Base-by-base conservation (phyloP, 2,888 invertebrate species). In the Drosophila setosimentum region DNA sequence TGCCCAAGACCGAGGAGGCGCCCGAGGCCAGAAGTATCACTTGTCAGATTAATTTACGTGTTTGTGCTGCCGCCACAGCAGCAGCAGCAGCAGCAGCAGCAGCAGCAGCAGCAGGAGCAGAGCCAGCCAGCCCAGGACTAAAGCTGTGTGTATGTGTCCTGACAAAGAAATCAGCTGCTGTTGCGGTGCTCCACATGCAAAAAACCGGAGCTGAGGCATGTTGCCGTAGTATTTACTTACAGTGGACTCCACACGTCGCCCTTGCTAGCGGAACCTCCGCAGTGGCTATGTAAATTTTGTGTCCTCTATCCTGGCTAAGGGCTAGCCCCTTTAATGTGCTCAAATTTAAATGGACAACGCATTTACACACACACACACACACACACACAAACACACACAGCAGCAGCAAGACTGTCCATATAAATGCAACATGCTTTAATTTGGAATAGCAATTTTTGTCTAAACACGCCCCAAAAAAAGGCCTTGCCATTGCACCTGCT, bases 31-130 rank as follows among this genome's bases (percentile, higher is more conserved):
- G 89, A 91, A 91, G 92, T 92, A 92, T 92, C 92, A 92, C 92
- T 92, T 92, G 92, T 92, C 92, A 91, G 92, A 92, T 92, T 92
- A 92, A 92, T 92, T 92, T 92, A 92, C 92, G 92, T 92, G 91
- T 92, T 92, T 92, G 89, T 90, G 87, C 82, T 85, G 81, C 82
- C 84, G 81, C 87, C 85, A 75, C 86, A 78, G 80, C 74, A 74
- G 68, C 73, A 78, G 53, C 68, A 24, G 45, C 16, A 40, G n/a
- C n/a, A 32, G 32, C 32, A 32, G 32, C 70, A 76, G 76, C 77
- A 74, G 37, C 40, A n/a, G 40, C 40, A n/a, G n/a, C n/a, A n/a
- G n/a, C n/a, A n/a, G n/a, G n/a, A n/a, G n/a, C n/a, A n/a, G n/a
- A n/a, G n/a, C n/a, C n/a, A n/a, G 21, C 16, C 45, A 45, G 45